A percentile compares a stretch with the other conserved stretches of the same genome.
phyloP scores from a whole-genome alignment of 1,140 invertebrate genomes.

The Delia radicum region DNA sequence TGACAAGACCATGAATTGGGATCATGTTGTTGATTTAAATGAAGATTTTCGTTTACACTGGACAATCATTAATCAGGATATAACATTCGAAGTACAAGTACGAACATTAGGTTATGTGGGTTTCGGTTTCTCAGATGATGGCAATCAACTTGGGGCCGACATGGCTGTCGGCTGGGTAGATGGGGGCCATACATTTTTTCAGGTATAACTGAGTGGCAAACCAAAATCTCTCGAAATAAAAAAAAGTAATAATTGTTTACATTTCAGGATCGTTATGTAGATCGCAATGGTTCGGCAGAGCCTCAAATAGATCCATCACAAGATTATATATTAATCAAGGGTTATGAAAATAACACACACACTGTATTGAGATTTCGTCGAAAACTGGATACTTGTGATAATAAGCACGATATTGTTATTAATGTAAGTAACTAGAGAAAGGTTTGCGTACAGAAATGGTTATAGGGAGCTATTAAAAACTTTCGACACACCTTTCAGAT shows the following conservation, averaged over 20 bases:
- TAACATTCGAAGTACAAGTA: constrained; percentile 74
- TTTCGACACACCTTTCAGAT: neutral
- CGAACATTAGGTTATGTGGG: constrained; percentile 74
- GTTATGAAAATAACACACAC: constrained; percentile 68
- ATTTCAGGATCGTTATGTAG: constrained; percentile 66
- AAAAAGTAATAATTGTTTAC: neutral
- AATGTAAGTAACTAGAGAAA: constrained; percentile 59
- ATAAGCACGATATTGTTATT: constrained; percentile 62
- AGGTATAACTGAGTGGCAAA: constrained; percentile 55
- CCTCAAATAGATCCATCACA: constrained; percentile 66
- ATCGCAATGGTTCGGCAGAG: constrained; percentile 59
- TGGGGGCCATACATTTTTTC: constrained; percentile 64
- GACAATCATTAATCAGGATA: constrained; percentile 60
- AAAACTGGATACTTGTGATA: constrained; percentile 66
- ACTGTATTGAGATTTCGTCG: constrained; percentile 66
- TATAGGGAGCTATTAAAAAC: neutral
- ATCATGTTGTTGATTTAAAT: constrained; percentile 47
- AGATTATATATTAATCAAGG: constrained; percentile 65
- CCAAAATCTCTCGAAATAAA: neutral
- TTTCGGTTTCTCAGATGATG: constrained; percentile 72
- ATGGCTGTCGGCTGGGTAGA: constrained; percentile 70
- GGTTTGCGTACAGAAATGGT: too few relatives aligned
- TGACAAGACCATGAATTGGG: constrained; percentile 25
- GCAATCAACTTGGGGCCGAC: constrained; percentile 65
- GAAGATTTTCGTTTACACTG: constrained; percentile 57